These are phyloP conservation scores for Lepidocyrtoides sp. DNA, from an alignment of 2,888 invertebrate genomes.

Conservation along the genomic window DNA sequence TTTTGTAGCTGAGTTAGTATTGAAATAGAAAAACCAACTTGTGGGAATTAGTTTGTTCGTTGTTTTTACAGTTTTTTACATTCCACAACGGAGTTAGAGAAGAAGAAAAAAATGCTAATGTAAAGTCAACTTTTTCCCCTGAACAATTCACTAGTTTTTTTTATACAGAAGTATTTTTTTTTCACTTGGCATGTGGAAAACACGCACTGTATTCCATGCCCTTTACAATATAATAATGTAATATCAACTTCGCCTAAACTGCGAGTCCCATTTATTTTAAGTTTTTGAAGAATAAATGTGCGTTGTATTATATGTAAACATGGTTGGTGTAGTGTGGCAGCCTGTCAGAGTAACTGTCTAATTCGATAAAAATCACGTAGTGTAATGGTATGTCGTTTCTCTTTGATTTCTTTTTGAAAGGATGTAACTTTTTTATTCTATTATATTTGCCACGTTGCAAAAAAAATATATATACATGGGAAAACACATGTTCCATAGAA, in stretches of 20 bases:
- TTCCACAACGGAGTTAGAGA: background rate
- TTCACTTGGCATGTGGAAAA: background rate
- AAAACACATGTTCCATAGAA: background rate
- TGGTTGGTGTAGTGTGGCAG: background rate
- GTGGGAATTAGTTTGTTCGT: background rate
- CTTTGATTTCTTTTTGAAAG: slow-evolving; percentile 39
- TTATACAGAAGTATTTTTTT: background rate
- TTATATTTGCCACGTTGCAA: background rate
- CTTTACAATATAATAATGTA: background rate
- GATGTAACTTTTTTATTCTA: background rate
- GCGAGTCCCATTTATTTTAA: background rate
- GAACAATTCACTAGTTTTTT: background rate
- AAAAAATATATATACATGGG: too few species aligned
- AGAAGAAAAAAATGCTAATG: background rate
- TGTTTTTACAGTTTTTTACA: background rate
- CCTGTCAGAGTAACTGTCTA: slow-evolving; percentile 49
- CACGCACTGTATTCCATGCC: background rate
- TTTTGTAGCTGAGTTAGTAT: background rate
- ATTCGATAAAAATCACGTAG: slow-evolving; percentile 61
- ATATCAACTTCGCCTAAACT: background rate
- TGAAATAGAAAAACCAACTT: background rate
- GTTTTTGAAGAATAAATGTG: background rate
- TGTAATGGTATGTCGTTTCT: slow-evolving; percentile 8
- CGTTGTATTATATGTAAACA: background rate
- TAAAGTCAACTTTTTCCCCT: background rate